Evolutionary conservation across 2,797 vertebrate genomes (phyloP).

Genomic region (Peromyscus melanophrys): DNA sequence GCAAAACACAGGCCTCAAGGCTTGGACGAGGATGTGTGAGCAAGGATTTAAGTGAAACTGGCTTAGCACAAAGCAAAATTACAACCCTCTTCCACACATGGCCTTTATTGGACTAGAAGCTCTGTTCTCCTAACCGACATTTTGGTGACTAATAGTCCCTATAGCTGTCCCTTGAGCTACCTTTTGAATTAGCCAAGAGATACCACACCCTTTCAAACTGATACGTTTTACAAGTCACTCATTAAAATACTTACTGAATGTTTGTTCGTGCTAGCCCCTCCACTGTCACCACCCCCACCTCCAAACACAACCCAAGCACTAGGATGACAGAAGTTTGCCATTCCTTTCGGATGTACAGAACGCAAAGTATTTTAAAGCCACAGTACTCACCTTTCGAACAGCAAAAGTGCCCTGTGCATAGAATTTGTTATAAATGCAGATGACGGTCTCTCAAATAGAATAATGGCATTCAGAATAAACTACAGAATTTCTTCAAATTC

Average conservation of each 20-base stretch:
- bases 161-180: not conserved
- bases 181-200: constrained; percentile 4
- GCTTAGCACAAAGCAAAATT: not conserved
- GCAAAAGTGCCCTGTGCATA: not conserved
- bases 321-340: not conserved
- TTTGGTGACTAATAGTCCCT: not conserved
- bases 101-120: not conserved
- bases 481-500: not conserved
- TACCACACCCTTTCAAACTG: not conserved
- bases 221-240: constrained; percentile 16
- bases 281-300: not conserved
- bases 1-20: not conserved
- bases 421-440: not conserved
- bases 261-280: not conserved
- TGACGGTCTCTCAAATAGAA: not conserved
- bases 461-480: not conserved
- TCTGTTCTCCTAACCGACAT: not conserved
- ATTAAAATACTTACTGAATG: constrained; percentile 21
- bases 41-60: not conserved
- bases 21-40: not conserved
- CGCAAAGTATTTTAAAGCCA: not conserved
- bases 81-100: not conserved
- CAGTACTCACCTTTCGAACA: not conserved
- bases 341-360: not conserved
- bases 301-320: not conserved